Evolutionary conservation across 2,797 vertebrate genomes (phyloP), one percentile per base, ranked within the genome.

Genomic region (Argentina silus): DNA sequence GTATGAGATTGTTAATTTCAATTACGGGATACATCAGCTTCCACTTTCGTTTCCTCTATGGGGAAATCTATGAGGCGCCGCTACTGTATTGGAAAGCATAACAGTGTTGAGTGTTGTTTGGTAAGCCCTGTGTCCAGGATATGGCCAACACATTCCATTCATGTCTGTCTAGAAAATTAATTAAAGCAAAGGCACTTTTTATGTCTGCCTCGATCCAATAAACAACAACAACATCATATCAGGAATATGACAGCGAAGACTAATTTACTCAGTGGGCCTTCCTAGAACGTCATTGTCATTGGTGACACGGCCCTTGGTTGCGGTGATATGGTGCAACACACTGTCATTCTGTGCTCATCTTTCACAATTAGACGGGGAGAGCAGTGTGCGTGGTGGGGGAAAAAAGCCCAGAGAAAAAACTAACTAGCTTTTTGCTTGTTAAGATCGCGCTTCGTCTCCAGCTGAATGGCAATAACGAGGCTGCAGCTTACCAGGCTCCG

Each of bases 401-500:
- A 74, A 44, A 72, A 36, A 17, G 87, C 85, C 79, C 73, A 80
- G 89, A 89, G 1, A 90, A 93, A 85, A 92, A 92, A 91, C 85
- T 91, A 91, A 93, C 85, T 77, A 92, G 92, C 88, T 91, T 90
- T 80, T 90, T 75, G 83, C 87, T 90, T 91, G 81, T 90, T 91
- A 91, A 91, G 85, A 83, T 83, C 56, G 76, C 81, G 79, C 82
- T 85, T 76, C 7, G 73, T 88, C 89, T 89, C 78, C 77, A 64
- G 85, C 85, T 86, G 91, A 90, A 91, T 87, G 87, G 91, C 87
- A 88, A 89, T 86, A 87, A 89, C 59, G 83, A 90, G 84, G 70
- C 82, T 80, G 81, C 83, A 76, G 87, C 84, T 88, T 81, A 77
- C 73, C 64, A 63, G 43, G 27, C 27, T 36, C 78, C 63, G 75